Conservation (phyloP, 2,797 vertebrate species). For the Aythya fuligula region DNA sequence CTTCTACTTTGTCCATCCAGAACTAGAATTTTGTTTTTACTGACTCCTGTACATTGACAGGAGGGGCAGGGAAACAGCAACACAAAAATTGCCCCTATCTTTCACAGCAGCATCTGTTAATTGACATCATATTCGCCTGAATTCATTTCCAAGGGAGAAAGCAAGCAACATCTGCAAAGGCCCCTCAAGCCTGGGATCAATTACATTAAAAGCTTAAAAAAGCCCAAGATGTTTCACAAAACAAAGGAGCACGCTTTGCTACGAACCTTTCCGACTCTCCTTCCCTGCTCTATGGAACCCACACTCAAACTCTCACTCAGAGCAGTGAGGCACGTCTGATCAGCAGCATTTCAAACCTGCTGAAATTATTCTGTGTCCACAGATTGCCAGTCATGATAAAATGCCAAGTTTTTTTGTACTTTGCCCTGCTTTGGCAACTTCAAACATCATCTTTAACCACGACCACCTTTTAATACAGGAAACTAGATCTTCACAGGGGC, state of each 20-base stretch:
- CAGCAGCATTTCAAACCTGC: neutral
- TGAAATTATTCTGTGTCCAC: no score
- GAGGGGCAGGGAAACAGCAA: neutral
- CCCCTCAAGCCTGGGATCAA: neutral
- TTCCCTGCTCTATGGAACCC: neutral
- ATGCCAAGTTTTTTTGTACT: neutral
- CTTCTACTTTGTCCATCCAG: neutral
- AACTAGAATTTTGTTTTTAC: neutral
- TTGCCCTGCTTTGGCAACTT: neutral
- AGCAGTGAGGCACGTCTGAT: neutral
- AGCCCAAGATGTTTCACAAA: neutral
- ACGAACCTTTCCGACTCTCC: neutral
- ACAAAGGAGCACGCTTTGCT: neutral
- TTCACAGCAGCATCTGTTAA: neutral
- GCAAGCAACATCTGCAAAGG: accelerated
- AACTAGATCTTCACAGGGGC: neutral
- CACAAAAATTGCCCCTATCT: neutral
- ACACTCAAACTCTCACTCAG: neutral
- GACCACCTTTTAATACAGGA: neutral
- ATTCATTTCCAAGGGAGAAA: neutral
- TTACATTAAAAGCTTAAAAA: neutral
- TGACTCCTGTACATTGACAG: accelerated
- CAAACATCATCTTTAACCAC: neutral
- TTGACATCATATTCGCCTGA: neutral
- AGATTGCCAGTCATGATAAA: neutral